Evolutionary conservation across 2,797 vertebrate genomes (phyloP).

Genomic region (Kryptolebias ocellatus): DNA sequence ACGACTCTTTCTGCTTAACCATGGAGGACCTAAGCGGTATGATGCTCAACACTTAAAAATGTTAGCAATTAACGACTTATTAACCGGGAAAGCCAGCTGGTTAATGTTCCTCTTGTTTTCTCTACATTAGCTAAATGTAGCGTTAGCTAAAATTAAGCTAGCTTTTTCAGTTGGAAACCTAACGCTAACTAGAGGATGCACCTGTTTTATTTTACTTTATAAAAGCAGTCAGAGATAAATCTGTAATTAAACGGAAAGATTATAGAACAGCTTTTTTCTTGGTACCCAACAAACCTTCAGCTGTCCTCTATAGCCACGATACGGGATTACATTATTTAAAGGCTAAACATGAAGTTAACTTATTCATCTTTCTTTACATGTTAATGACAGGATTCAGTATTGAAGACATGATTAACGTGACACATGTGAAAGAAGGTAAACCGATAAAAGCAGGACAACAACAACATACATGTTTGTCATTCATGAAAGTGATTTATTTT

Average conservation of each 20-base stretch:
- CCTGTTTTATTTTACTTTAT: not conserved
- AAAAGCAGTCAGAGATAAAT: no score
- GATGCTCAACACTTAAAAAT: not conserved
- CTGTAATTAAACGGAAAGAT: no score
- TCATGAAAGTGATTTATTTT: not conserved
- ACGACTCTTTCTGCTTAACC: not conserved
- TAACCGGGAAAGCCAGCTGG: no score
- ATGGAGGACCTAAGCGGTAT: conserved; percentile 18
- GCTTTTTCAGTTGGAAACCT: conserved; percentile 1
- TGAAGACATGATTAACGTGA: conserved; percentile 21
- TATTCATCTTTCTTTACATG: not conserved
- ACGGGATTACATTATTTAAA: no score
- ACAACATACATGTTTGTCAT: not conserved
- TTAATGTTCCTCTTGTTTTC: no score
- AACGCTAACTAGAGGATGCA: not conserved
- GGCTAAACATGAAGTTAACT: no score
- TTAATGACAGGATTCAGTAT: conserved; percentile 39
- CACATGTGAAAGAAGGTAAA: conserved; percentile 32
- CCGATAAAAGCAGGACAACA: not conserved
- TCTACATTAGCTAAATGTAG: not conserved
- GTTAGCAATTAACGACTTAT: not conserved
- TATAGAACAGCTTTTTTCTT: no score
- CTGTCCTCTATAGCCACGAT: no score
- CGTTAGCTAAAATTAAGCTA: conserved; percentile 13
- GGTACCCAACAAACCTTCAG: no score